phyloP scores from a whole-genome alignment of 2,113 vertebrate genomes.

The Chrysochloris asiatica region DNA sequence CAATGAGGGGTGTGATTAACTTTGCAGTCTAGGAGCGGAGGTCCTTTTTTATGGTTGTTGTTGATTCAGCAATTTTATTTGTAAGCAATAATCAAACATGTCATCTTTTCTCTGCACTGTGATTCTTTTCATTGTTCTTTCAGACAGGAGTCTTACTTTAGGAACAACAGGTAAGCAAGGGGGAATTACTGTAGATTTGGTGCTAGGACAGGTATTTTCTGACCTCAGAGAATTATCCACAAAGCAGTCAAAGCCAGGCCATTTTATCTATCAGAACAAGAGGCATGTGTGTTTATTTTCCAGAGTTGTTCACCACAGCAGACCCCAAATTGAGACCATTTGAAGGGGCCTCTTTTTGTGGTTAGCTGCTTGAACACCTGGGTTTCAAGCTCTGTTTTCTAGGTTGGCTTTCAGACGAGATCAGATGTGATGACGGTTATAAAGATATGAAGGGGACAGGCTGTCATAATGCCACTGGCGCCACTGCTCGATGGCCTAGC shows the following conservation, averaged over 20 bases:
- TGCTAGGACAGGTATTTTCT: not conserved
- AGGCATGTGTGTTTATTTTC: too few species aligned
- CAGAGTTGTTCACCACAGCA: too few species aligned
- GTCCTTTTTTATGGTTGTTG: too few species aligned
- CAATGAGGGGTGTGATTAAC: too few species aligned
- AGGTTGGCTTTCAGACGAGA: not conserved
- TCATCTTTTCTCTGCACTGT: not conserved
- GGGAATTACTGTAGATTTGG: not conserved
- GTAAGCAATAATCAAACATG: conserved; percentile 19
- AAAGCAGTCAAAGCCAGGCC: not conserved
- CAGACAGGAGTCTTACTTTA: not conserved
- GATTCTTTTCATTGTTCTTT: not conserved
- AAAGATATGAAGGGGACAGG: conserved; percentile 84
- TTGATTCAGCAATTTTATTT: conserved; percentile 51
- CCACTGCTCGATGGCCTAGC: conserved; percentile 86
- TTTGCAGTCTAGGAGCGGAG: too few species aligned
- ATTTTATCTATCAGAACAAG: not conserved
- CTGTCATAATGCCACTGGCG: conserved; percentile 90
- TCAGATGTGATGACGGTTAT: conserved; percentile 86
- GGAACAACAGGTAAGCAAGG: not conserved
- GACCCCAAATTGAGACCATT: not conserved
- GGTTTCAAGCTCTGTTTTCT: not conserved
- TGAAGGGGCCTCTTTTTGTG: not conserved
- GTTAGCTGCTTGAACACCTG: not conserved
- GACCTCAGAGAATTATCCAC: not conserved